A percentile compares a stretch with the other conserved stretches of the same genome.
phyloP scores from a whole-genome alignment of 1,140 invertebrate species.

The Drosophila tani region DNA sequence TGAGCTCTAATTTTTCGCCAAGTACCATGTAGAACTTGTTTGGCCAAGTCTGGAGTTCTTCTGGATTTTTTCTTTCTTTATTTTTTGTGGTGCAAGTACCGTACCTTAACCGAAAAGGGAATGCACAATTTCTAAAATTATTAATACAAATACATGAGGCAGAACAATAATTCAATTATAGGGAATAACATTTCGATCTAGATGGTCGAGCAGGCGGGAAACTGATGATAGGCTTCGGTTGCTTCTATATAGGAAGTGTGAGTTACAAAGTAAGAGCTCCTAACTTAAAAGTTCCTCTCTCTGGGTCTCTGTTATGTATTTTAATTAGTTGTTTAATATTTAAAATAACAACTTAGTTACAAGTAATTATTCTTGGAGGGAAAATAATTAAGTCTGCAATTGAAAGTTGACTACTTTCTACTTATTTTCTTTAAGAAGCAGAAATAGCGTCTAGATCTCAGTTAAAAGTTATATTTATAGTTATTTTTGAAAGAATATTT shows the following conservation, averaged over 20 bases:
- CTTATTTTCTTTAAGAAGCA: too few species aligned
- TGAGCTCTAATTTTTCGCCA: constrained; percentile 64
- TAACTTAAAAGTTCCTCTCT: neutral
- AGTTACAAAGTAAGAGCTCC: neutral
- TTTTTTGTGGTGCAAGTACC: constrained; percentile 13
- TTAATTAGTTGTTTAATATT: neutral
- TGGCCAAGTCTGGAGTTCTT: constrained; percentile 1
- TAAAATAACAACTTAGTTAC: neutral
- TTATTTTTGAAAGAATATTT: too few species aligned
- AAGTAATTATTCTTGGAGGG: too few species aligned
- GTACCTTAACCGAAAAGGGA: neutral
- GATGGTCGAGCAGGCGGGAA: constrained; percentile 5
- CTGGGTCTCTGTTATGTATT: too few species aligned
- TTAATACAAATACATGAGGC: constrained; percentile 27
- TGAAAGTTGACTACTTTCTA: too few species aligned
- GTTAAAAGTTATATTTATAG: too few species aligned
- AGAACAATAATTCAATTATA: constrained; percentile 31
- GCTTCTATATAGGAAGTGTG: neutral
- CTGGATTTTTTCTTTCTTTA: constrained; percentile 3
- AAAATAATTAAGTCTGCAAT: too few species aligned
- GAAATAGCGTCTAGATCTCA: too few species aligned
- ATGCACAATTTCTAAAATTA: constrained; percentile 31
- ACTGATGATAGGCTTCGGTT: constrained; percentile 8
- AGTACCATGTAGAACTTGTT: constrained; percentile 44
- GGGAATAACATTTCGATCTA: constrained; percentile 22